These are phyloP conservation scores for Volucella inanis DNA, from an alignment of 2,888 invertebrate genomes.

Conservation along the genomic window DNA sequence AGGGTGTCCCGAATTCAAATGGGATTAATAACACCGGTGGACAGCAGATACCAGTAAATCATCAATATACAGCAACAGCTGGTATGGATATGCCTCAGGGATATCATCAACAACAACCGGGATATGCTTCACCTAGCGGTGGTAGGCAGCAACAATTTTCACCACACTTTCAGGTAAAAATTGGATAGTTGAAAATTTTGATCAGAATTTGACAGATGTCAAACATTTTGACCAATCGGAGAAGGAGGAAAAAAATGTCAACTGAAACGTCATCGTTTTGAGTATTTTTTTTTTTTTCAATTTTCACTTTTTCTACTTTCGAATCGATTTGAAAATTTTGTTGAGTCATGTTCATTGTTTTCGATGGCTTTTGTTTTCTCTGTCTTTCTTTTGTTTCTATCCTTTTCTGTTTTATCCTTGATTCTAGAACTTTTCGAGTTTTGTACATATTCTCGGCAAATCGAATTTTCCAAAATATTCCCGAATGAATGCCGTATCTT, in stretches of 20 bases:
- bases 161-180: conserved; percentile 75
- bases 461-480: conserved; percentile 64
- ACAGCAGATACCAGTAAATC: conserved; percentile 70
- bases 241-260: conserved; percentile 15
- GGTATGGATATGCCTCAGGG: conserved; percentile 70
- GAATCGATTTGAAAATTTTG: conserved; percentile 7
- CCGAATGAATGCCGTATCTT: conserved; percentile 14
- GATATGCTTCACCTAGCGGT: conserved; percentile 62
- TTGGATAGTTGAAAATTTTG: neutral
- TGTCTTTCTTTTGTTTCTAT: neutral
- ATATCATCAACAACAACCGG: conserved; percentile 54
- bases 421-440: conserved; percentile 53
- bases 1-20: conserved; percentile 70
- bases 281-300: neutral
- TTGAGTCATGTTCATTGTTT: conserved; percentile 55
- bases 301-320: neutral
- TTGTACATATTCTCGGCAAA: conserved; percentile 8
- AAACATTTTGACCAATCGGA: neutral
- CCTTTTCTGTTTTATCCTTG: conserved; percentile 13
- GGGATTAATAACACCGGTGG: conserved; percentile 59
- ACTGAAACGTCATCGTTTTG: conserved; percentile 35
- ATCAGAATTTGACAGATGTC: conserved; percentile 15
- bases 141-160: conserved; percentile 73
- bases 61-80: conserved; percentile 67
- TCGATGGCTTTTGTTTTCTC: neutral